Base-by-base conservation (phyloP, 2,888 invertebrate species). In the Dicranocentrus wangi region DNA sequence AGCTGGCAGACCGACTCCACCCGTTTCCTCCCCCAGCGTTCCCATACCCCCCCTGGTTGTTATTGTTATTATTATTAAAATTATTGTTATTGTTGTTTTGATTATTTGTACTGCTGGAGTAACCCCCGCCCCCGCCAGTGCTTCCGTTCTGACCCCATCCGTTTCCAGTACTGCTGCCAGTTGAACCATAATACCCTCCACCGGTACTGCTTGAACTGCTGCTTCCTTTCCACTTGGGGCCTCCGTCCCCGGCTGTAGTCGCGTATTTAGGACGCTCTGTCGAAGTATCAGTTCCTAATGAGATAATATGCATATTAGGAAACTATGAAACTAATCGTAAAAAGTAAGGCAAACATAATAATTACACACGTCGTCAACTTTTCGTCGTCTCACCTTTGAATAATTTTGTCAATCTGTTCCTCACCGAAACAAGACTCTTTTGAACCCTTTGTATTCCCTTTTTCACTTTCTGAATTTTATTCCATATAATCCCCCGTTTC, bases 401-500 rank as follows among this genome's bases (percentile, higher is more conserved):
- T 5, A 76, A 15, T 17, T 63, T 77, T 55, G 32, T 43, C 15
- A 82, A 60, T n/a, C 61, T 47, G 27, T 77, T 71, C 19, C 43
- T 47, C 0, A 61, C 72, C 19, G 71, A 68, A 3, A 60, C 66
- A 7, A 82, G 27, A 0, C 53, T 15, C 28, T 77, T 82, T 25
- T 82, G 77, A 15, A 82, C 66, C 28, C 72, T 43, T 10, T 69
- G 69, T 21, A 82, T 77, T 1, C 77, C 72, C 17, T 77, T 82
- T 43, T 82, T 82, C 2, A 82, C 60, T 27, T 47, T 71, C 43
- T 82, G 70, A 7, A 82, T 77, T 68, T 82, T 77, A 63, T 82
- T 82, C 77, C 77, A 82, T 25, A 82, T 77, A 5, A 82, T 72
- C 10, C 82, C 82, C 21, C 82, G 63, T 77, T 72, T 77, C 66